phyloP scores from a whole-genome alignment of 2,888 invertebrate genomes.

The Steinernema scapterisci region DNA sequence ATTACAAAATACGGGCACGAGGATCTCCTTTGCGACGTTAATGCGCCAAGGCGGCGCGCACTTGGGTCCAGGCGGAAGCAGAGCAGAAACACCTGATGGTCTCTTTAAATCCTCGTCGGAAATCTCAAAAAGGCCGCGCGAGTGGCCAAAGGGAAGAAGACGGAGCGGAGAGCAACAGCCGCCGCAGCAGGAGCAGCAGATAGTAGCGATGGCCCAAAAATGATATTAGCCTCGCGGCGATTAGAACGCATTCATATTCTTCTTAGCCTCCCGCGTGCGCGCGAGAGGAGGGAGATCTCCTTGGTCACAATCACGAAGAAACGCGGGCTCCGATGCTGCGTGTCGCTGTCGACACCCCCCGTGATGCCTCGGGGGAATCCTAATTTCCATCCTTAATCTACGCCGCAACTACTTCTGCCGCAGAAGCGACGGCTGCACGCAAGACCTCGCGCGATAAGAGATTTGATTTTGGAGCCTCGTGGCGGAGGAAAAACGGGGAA shows the following conservation, averaged over 20 bases:
- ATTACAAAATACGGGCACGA: not conserved
- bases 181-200: not conserved
- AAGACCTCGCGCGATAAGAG: conserved; percentile 25
- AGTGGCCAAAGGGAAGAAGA: not conserved
- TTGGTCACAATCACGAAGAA: conserved; percentile 13
- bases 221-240: conserved; percentile 31
- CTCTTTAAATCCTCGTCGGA: not conserved
- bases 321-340: conserved; percentile 1
- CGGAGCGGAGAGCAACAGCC: conserved; percentile 1
- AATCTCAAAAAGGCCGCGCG: not conserved
- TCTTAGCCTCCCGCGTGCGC: not conserved
- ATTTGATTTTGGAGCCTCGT: conserved; percentile 8
- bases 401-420: not conserved
- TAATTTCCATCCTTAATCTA: conserved; percentile 28
- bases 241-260: conserved; percentile 30
- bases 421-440: not conserved
- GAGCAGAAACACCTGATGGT: conserved; percentile 18
- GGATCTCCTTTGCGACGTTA: no score
- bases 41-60: not conserved
- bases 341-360: conserved; percentile 30
- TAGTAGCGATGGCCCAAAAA: conserved; percentile 21
- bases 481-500: not conserved
- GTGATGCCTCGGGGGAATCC: conserved; percentile 31
- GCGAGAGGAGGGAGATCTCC: not conserved
- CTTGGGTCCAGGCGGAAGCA: not conserved